Evolutionary conservation across 2,888 invertebrate species (phyloP).

Genomic region (Xylophagus ater): DNA sequence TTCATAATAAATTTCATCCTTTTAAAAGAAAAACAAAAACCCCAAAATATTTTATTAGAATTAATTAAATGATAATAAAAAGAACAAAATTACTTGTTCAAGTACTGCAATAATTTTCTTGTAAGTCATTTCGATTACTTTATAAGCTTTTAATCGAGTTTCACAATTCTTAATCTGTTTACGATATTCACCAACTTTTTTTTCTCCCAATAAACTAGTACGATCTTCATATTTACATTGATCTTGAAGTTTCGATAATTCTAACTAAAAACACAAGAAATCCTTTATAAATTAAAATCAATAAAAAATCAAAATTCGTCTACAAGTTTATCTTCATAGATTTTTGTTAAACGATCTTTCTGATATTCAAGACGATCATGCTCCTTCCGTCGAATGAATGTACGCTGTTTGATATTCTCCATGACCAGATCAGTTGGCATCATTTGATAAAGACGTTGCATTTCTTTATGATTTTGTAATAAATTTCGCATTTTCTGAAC

Average conservation of each 20-base stretch:
- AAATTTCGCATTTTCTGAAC: constrained; percentile 28
- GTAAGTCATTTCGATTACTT: constrained; percentile 32
- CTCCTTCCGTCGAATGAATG: constrained; percentile 35
- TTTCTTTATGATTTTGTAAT: constrained; percentile 30
- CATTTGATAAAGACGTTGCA: constrained; percentile 32
- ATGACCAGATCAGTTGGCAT: constrained; percentile 33
- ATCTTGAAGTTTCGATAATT: constrained; percentile 28
- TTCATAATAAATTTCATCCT: constrained; percentile 36
- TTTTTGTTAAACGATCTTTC: constrained; percentile 23
- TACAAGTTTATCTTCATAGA: constrained; percentile 28
- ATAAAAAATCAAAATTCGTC: constrained; percentile 4
- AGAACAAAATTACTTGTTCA: constrained; percentile 15
- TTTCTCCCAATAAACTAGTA: constrained; percentile 29
- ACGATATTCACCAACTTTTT: constrained; percentile 25
- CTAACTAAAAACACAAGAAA: constrained; percentile 20
- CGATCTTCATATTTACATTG: constrained; percentile 32
- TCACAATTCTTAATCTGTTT: constrained; percentile 33
- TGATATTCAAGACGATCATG: constrained; percentile 30
- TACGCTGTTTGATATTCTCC: constrained; percentile 35
- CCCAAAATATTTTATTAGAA: too few species aligned
- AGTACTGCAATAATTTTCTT: constrained; percentile 30
- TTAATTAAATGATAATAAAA: neutral
- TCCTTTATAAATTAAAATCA: too few species aligned
- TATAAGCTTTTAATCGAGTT: constrained; percentile 32
- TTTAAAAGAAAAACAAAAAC: neutral